A percentile compares a stretch with the other conserved stretches of the same genome.
These are phyloP conservation scores for Peromyscus melanophrys DNA, from an alignment of 2,797 vertebrate species.

Conservation along the genomic window DNA sequence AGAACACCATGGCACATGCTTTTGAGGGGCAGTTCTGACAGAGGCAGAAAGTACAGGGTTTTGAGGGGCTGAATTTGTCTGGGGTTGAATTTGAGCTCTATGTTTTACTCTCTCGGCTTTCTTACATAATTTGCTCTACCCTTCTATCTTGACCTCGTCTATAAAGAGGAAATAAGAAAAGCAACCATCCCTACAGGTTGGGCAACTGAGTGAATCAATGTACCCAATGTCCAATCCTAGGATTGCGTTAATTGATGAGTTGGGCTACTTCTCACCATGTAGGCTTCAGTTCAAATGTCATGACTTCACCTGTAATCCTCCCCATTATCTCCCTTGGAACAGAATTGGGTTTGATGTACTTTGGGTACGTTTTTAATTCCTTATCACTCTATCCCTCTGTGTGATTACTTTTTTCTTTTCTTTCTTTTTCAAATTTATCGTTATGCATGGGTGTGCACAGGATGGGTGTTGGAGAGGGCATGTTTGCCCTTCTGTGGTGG, in stretches of 20 bases:
- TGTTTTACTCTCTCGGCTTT: neutral
- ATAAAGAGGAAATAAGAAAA: neutral
- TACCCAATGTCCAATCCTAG: neutral
- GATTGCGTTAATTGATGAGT: neutral
- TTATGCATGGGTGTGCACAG: neutral
- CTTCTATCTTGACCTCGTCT: neutral
- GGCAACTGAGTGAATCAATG: neutral
- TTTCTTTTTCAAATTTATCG: neutral
- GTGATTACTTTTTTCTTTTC: neutral
- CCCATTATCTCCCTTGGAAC: neutral
- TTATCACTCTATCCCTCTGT: neutral
- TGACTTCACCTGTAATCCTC: neutral
- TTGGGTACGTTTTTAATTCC: neutral
- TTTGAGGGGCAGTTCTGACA: neutral
- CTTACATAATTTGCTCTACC: no score
- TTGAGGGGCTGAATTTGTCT: neutral
- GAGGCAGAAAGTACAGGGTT: fast-evolving
- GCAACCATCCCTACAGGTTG: neutral
- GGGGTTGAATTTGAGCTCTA: neutral
- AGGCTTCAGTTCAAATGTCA: neutral
- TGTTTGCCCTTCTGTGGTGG: neutral
- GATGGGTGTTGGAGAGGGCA: neutral
- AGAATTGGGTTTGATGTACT: neutral
- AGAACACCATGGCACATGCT: neutral
- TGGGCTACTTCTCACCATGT: neutral